Conservation (phyloP, 2,797 vertebrate species). For the Synanceia verrucosa region DNA sequence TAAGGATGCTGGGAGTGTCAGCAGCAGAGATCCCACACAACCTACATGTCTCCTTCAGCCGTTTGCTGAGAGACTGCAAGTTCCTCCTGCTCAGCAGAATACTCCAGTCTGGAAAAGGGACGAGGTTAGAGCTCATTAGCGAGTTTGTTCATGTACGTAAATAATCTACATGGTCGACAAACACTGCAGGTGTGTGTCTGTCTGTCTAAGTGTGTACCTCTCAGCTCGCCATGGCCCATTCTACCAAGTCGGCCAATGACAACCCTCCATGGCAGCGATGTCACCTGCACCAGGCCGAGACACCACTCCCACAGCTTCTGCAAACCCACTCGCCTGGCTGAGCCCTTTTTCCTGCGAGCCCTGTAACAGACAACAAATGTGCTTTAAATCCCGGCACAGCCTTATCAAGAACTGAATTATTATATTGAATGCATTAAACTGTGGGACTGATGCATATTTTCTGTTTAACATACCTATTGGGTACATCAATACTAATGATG, state of each 20-base stretch:
- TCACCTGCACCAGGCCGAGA: conserved; percentile 95
- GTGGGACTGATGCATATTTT: not conserved
- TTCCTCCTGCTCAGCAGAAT: conserved; percentile 97
- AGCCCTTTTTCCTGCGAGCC: conserved; percentile 98
- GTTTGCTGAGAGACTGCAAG: conserved; percentile 94
- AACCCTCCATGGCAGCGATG: conserved; percentile 97
- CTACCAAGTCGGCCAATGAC: conserved; percentile 98
- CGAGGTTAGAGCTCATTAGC: not conserved
- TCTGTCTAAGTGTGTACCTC: conserved; percentile 80
- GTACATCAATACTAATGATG: conserved; percentile 97
- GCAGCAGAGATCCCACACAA: conserved; percentile 98
- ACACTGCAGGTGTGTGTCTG: not conserved
- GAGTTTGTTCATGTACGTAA: not conserved
- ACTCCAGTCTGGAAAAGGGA: conserved; percentile 88
- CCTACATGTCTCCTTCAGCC: conserved; percentile 95
- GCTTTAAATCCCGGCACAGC: not conserved
- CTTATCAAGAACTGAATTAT: not conserved
- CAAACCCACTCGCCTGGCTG: conserved; percentile 92
- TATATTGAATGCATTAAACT: too few species aligned
- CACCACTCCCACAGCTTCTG: conserved; percentile 99
- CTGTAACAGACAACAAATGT: conserved; percentile 65
- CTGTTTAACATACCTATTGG: conserved; percentile 86
- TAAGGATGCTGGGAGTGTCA: conserved; percentile 98
- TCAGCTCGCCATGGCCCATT: conserved; percentile 96
- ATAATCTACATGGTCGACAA: not conserved